These are phyloP conservation scores for Riparia riparia DNA, from an alignment of 2,113 vertebrate species.

Conservation along the genomic window DNA sequence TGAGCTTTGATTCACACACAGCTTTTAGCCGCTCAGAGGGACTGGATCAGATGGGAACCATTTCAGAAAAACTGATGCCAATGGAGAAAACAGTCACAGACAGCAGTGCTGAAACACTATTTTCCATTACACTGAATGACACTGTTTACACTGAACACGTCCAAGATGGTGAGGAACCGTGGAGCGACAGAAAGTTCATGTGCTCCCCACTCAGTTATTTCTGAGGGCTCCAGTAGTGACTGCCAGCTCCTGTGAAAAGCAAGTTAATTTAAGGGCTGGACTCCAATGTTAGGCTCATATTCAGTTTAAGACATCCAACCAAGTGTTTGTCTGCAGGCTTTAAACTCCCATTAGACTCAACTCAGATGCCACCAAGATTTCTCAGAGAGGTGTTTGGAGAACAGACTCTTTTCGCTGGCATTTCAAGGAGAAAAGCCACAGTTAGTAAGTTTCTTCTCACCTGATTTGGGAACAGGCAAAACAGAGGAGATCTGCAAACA, in stretches of 20 bases:
- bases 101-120: neutral
- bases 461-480: neutral
- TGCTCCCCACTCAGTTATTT: neutral
- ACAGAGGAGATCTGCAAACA: neutral
- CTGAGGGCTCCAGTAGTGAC: neutral
- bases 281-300: neutral
- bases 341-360: neutral
- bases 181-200: neutral
- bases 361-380: neutral
- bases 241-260: neutral
- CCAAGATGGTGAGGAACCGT: neutral
- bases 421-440: neutral
- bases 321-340: neutral
- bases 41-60: neutral
- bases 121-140: neutral
- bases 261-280: neutral
- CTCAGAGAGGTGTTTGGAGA: neutral
- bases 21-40: neutral
- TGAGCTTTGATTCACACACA: neutral
- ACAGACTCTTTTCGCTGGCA: neutral
- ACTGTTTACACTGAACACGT: neutral
- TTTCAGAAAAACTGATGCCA: neutral
- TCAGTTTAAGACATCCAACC: neutral
- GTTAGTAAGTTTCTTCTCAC: neutral
- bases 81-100: neutral